A percentile compares a stretch with the other conserved stretches of the same genome.
phyloP scores from a whole-genome alignment of 2,113 vertebrate species.

The Phyllostomus hastatus region DNA sequence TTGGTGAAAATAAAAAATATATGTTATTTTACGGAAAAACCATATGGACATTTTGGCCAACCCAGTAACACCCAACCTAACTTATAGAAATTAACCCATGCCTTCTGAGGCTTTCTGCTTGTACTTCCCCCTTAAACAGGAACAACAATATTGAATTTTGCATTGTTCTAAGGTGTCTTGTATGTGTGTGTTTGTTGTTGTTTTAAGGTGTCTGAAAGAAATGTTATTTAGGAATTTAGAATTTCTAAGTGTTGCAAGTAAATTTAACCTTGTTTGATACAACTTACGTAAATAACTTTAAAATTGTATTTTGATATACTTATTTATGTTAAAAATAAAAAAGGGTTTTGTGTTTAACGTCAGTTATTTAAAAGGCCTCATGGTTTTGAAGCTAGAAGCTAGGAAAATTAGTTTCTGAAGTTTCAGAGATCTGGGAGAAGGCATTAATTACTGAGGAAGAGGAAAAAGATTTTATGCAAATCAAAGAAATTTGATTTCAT shows the following conservation, averaged over 20 bases:
- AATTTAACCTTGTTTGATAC: conserved; percentile 11
- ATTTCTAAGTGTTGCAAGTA: neutral
- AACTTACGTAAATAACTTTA: neutral
- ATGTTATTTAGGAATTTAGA: conserved; percentile 2
- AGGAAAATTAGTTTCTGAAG: neutral
- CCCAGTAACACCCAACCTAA: neutral
- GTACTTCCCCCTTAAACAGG: neutral
- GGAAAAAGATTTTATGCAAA: conserved; percentile 4
- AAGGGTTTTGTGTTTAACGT: neutral
- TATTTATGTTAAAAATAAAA: neutral
- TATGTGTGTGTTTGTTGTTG: neutral
- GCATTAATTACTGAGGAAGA: neutral
- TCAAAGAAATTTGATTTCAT: neutral
- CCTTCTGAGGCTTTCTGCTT: neutral
- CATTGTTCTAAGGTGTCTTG: neutral
- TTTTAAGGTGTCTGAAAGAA: neutral
- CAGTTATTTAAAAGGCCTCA: neutral
- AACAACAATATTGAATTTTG: neutral
- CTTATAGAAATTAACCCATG: neutral
- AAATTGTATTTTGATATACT: neutral
- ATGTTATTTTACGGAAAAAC: no score
- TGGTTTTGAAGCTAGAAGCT: conserved; percentile 14
- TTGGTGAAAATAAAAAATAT: no score
- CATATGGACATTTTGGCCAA: no score
- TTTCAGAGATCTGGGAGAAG: neutral